A percentile compares a stretch with the other conserved stretches of the same genome.
Conservation (phyloP, 1,140 invertebrate species). For the Euura saliciscinereae region DNA sequence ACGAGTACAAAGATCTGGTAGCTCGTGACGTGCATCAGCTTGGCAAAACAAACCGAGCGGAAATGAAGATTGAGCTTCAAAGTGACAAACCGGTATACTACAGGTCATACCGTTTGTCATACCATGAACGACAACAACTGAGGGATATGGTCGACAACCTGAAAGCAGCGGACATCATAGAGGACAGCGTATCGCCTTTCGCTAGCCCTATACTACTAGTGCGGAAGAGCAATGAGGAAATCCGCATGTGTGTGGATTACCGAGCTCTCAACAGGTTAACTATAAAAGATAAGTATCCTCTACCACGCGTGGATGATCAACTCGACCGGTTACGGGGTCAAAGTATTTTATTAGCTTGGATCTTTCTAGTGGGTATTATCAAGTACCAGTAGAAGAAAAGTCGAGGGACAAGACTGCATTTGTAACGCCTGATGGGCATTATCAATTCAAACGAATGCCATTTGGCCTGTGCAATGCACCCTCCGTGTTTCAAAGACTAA, state of each 20-base stretch:
- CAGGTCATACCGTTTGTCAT: conserved; percentile 38
- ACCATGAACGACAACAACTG: conserved; percentile 34
- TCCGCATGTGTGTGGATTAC: conserved; percentile 58
- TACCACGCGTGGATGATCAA: conserved; percentile 53
- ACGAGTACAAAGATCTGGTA: too few species aligned
- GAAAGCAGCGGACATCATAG: conserved; percentile 40
- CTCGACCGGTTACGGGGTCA: conserved; percentile 46
- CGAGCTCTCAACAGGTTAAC: conserved; percentile 53
- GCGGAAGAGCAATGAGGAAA: conserved; percentile 51
- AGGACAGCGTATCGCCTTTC: conserved; percentile 35
- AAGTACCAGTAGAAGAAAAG: conserved; percentile 44
- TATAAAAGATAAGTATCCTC: conserved; percentile 52
- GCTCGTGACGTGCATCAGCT: conserved; percentile 12
- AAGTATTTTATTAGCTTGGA: conserved; percentile 32
- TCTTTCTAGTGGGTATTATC: conserved; percentile 33
- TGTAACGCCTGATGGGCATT: conserved; percentile 31
- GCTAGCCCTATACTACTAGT: conserved; percentile 49
- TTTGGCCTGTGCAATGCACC: conserved; percentile 51
- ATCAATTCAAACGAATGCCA: conserved; percentile 40
- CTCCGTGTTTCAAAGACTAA: conserved; percentile 35
- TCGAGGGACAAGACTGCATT: conserved; percentile 48
- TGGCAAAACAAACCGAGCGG: conserved; percentile 27
- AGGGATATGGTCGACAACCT: conserved; percentile 43
- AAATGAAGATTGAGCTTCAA: conserved; percentile 35
- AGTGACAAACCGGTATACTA: conserved; percentile 39